Evolutionary conservation across 1,140 invertebrate species (phyloP).

Genomic region (Notospermus geniculatus): DNA sequence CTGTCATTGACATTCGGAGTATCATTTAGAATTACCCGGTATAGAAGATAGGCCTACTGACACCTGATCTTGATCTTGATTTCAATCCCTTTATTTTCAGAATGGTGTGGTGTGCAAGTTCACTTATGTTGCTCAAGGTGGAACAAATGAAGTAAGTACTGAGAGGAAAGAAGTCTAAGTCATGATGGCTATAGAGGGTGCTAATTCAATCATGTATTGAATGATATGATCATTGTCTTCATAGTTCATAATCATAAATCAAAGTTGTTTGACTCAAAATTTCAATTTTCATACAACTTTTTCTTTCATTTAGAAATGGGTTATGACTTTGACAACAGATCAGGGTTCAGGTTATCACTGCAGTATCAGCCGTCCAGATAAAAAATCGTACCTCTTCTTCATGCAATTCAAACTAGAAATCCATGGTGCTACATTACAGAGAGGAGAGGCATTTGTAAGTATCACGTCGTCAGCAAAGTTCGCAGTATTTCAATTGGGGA

Average conservation of each 20-base stretch:
- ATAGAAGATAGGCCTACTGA: too few relatives aligned
- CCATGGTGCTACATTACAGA: constrained; percentile 13
- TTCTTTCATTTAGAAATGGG: constrained; percentile 10
- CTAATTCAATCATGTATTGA: too few relatives aligned
- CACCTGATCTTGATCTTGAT: too few relatives aligned
- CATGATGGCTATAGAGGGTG: not conserved
- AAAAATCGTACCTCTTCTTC: constrained; percentile 24
- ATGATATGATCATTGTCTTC: too few relatives aligned
- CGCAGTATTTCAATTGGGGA: too few relatives aligned
- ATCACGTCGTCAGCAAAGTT: too few relatives aligned
- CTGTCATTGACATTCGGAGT: too few relatives aligned
- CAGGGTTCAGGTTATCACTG: constrained; percentile 11
- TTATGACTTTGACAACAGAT: constrained; percentile 6
- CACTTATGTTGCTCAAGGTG: constrained; percentile 31
- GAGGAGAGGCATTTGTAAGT: constrained; percentile 24
- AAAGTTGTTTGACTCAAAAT: not conserved
- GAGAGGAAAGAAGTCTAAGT: too few relatives aligned
- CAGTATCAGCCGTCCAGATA: constrained; percentile 15
- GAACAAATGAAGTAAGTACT: constrained; percentile 31
- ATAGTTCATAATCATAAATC: too few relatives aligned
- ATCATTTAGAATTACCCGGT: too few relatives aligned
- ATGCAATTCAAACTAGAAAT: constrained; percentile 21
- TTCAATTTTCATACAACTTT: not conserved
- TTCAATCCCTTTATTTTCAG: constrained; percentile 17
- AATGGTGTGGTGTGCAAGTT: constrained; percentile 27